phyloP scores from a whole-genome alignment of 2,888 invertebrate genomes.

The Xanthorhoe spadicearia region DNA sequence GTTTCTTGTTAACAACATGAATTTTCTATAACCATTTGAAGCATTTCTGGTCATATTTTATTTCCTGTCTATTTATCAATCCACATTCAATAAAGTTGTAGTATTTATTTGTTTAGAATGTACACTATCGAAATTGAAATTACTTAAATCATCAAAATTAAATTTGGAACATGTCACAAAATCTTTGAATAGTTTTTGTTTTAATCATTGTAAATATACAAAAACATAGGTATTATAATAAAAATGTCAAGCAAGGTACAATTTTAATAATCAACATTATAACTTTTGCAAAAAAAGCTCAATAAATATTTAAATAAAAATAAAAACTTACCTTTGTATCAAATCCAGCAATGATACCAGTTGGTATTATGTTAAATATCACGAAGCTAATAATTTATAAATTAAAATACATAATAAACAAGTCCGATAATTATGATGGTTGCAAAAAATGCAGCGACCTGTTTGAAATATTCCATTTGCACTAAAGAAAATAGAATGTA shows the following conservation, averaged over 20 bases:
- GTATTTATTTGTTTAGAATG: too few species aligned
- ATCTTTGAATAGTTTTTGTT: too few species aligned
- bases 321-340: neutral
- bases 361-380: neutral
- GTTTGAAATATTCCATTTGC: neutral
- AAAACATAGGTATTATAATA: too few species aligned
- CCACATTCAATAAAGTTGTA: neutral
- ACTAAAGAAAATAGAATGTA: neutral
- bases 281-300: neutral
- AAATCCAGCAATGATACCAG: neutral
- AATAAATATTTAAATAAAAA: neutral
- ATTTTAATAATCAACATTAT: too few species aligned
- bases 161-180: too few species aligned
- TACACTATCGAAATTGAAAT: too few species aligned
- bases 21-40: neutral
- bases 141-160: too few species aligned
- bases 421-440: neutral
- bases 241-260: too few species aligned
- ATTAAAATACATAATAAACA: neutral
- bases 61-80: neutral
- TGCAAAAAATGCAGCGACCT: neutral
- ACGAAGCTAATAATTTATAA: neutral
- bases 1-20: neutral
- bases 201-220: too few species aligned
- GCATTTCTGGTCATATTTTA: too few species aligned